Conservation (phyloP, 1,140 invertebrate genomes). For the Hyles euphorbiae region DNA sequence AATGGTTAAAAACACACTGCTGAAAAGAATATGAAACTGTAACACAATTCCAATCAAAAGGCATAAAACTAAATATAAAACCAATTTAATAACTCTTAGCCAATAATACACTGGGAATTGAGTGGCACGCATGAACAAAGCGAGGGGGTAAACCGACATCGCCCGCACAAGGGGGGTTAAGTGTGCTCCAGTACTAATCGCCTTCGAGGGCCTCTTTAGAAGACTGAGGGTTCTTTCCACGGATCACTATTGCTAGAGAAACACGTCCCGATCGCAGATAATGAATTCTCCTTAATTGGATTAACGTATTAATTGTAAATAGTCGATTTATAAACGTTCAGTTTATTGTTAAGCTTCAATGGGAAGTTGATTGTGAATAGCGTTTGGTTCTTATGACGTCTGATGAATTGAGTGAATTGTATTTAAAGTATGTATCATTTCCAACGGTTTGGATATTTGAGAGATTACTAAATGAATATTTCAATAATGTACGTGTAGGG, state of each 20-base stretch:
- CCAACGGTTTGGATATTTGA: no score
- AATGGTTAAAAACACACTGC: background rate
- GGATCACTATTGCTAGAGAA: constrained; percentile 54
- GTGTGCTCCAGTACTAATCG: constrained; percentile 51
- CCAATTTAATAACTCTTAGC: constrained; percentile 38
- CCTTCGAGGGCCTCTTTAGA: constrained; percentile 45
- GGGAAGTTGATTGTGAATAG: no score
- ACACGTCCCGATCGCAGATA: constrained; percentile 51
- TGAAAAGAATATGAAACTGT: constrained; percentile 2
- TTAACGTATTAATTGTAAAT: constrained; percentile 39
- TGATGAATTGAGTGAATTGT: no score
- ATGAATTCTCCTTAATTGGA: constrained; percentile 61
- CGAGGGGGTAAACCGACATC: constrained; percentile 34
- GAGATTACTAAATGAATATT: no score
- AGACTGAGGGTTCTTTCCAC: constrained; percentile 55
- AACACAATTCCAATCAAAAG: background rate
- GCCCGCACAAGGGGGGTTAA: constrained; percentile 47
- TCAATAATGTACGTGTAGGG: no score
- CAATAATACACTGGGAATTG: constrained; percentile 37
- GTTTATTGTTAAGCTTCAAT: no score
- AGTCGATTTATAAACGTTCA: constrained; percentile 3
- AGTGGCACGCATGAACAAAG: constrained; percentile 43
- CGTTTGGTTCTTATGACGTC: no score
- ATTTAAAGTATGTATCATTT: no score
- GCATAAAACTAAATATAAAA: constrained; percentile 12